These are phyloP conservation scores for Zosterops lateralis DNA, from an alignment of 2,113 vertebrate genomes.

Conservation along the genomic window DNA sequence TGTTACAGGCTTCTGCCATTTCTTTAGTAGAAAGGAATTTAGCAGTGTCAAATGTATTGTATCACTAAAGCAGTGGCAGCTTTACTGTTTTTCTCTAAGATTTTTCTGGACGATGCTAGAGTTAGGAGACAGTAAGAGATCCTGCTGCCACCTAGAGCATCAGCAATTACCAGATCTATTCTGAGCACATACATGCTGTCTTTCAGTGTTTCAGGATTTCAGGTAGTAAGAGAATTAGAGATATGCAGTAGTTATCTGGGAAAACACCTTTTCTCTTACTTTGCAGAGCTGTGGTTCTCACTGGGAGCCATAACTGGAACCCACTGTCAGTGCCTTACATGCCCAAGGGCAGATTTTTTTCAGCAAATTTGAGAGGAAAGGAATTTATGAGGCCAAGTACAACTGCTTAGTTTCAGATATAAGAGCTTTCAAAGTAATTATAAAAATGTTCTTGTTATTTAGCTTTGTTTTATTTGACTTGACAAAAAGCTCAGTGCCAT, in stretches of 20 bases:
- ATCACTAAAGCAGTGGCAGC: background rate
- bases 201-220: background rate
- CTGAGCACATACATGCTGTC: accelerated
- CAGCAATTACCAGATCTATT: background rate
- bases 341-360: background rate
- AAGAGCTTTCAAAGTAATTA: background rate
- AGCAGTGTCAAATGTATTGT: background rate
- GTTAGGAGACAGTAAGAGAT: background rate
- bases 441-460: background rate
- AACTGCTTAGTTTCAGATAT: background rate
- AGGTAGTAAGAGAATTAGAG: background rate
- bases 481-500: background rate
- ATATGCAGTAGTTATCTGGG: background rate
- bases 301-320: background rate
- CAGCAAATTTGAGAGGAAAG: background rate
- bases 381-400: background rate
- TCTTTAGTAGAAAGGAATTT: background rate
- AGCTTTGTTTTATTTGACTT: background rate
- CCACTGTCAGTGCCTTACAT: background rate
- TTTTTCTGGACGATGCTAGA: background rate
- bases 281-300: background rate
- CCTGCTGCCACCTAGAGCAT: background rate
- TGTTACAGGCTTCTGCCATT: background rate
- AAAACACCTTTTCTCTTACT: background rate
- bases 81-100: background rate